Conservation (phyloP, 2,797 vertebrate species). For the Sebastiscus tertius region DNA sequence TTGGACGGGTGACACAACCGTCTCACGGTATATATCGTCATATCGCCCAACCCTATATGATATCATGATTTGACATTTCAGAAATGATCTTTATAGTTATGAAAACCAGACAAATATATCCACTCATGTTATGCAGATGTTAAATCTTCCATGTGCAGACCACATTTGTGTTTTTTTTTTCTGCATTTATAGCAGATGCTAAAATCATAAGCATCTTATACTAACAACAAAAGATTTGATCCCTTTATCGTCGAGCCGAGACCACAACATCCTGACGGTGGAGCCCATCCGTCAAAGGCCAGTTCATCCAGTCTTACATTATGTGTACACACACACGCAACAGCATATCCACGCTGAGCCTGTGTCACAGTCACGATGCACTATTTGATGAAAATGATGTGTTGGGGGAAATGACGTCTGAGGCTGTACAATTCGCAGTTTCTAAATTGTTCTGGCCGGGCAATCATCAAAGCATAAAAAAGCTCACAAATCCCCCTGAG, state of each 20-base stretch:
- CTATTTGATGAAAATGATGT: background rate
- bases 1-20: too few relatives aligned
- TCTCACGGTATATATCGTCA: too few relatives aligned
- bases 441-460: conserved; percentile 8
- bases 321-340: background rate
- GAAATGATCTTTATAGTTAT: background rate
- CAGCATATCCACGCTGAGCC: background rate
- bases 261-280: background rate
- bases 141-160: background rate
- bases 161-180: background rate
- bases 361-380: background rate
- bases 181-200: background rate
- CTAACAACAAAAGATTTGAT: background rate
- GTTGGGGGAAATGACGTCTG: background rate
- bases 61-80: background rate
- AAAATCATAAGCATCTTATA: conserved; percentile 5
- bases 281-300: background rate
- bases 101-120: background rate
- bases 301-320: background rate
- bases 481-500: conserved; percentile 23
- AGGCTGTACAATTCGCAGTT: background rate
- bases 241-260: background rate
- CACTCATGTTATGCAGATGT: background rate
- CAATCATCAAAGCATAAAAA: conserved; percentile 19
- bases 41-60: background rate